phyloP scores from a whole-genome alignment of 2,113 vertebrate genomes.

The Megaceryle torquata region DNA sequence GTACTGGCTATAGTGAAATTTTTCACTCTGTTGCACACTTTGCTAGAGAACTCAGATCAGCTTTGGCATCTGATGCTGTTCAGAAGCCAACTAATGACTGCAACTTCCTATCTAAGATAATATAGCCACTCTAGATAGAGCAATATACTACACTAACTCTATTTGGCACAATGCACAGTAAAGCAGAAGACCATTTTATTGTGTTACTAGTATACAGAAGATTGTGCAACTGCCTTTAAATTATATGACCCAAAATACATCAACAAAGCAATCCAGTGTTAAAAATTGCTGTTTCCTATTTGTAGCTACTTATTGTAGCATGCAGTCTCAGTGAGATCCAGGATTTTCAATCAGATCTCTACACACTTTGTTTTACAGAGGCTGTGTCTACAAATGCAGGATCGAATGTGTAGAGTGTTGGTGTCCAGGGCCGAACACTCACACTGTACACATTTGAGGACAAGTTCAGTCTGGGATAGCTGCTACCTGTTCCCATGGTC shows the following conservation, averaged over 20 bases:
- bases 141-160: constrained; percentile 17
- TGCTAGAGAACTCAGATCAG: constrained; percentile 42
- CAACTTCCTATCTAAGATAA: constrained; percentile 47
- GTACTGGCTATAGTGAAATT: constrained; percentile 19
- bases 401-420: background rate
- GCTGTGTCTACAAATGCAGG: background rate
- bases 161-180: constrained; percentile 4
- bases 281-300: background rate
- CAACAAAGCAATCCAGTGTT: constrained; percentile 10
- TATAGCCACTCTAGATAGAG: constrained; percentile 26
- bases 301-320: background rate
- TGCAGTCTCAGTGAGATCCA: background rate
- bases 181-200: constrained; percentile 44
- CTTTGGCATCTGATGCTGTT: constrained; percentile 52
- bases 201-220: background rate
- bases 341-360: background rate
- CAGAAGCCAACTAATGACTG: constrained; percentile 58
- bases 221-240: constrained; percentile 6
- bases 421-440: background rate
- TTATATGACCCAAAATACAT: constrained; percentile 18
- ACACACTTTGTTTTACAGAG: background rate
- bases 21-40: constrained; percentile 60
- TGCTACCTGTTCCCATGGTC: background rate
- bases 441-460: background rate
- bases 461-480: background rate